Evolutionary conservation across 2,888 invertebrate genomes (phyloP).

Genomic region (Monoplex corrugatus): DNA sequence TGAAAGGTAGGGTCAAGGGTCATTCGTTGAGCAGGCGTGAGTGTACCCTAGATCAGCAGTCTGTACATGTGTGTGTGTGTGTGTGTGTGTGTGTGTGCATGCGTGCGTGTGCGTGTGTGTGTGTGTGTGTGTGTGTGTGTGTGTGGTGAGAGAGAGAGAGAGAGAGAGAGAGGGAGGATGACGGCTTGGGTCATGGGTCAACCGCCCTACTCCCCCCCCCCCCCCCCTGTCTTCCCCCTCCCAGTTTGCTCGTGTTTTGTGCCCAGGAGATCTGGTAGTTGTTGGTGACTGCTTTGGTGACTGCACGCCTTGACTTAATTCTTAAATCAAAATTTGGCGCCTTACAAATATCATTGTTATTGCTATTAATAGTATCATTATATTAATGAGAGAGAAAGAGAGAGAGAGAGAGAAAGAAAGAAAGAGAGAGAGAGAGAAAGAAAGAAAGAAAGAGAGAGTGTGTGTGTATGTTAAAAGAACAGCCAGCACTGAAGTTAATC

Average conservation of each 20-base stretch:
- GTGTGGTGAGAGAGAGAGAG: neutral
- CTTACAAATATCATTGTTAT: no score
- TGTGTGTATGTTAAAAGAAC: no score
- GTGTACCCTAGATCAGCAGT: no score
- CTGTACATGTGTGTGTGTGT: constrained; percentile 2
- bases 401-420: neutral
- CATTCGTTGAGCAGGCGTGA: no score
- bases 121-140: neutral
- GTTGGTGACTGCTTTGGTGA: no score
- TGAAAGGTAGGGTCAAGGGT: no score
- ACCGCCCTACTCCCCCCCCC: neutral
- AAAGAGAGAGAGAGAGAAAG: neutral
- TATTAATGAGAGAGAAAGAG: neutral
- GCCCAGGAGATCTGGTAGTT: no score
- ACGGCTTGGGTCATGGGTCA: neutral
- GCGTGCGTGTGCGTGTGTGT: neutral
- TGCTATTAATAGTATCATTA: neutral
- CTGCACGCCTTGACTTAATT: no score
- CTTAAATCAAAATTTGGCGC: neutral
- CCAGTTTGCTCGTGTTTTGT: no score
- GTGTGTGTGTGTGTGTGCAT: neutral
- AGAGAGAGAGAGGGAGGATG: neutral
- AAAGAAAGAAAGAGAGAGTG: neutral
- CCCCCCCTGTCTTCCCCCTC: no score
- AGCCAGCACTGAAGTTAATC: no score